A percentile compares a stretch with the other conserved stretches of the same genome.
Evolutionary conservation across 2,888 invertebrate species (phyloP).

Genomic region (Drosophila picticornis): DNA sequence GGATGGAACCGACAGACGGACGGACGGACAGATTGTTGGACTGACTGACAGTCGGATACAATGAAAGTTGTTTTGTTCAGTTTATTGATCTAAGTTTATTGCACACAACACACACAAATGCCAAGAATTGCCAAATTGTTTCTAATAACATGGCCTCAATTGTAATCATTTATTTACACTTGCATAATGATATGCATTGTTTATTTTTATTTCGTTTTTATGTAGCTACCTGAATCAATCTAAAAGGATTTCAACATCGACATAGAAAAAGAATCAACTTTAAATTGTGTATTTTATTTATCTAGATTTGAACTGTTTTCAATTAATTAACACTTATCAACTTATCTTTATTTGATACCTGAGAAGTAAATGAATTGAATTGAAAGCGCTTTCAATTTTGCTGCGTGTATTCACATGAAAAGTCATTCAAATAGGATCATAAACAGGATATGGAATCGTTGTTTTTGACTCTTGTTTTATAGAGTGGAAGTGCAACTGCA

Average conservation of each 20-base stretch:
- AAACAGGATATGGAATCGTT: slow-evolving; percentile 32
- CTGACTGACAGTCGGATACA: slow-evolving; percentile 40
- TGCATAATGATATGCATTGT: neutral
- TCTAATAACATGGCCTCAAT: slow-evolving; percentile 41
- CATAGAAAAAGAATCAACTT: too few species aligned
- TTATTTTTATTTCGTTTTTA: neutral
- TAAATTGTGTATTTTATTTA: neutral
- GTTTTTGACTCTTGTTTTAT: slow-evolving; percentile 14
- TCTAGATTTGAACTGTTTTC: neutral
- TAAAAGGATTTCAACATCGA: neutral
- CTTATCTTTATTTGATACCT: neutral
- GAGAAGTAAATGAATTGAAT: neutral
- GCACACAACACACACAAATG: slow-evolving; percentile 60
- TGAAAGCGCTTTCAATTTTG: neutral
- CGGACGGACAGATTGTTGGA: slow-evolving; percentile 19
- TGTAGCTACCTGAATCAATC: neutral
- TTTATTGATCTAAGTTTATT: slow-evolving; percentile 79
- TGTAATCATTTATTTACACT: slow-evolving; percentile 41
- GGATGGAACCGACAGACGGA: slow-evolving; percentile 12
- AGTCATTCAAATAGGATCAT: slow-evolving; percentile 27
- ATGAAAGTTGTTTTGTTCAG: slow-evolving; percentile 69
- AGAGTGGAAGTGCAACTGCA: slow-evolving; percentile 30
- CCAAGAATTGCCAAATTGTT: slow-evolving; percentile 44
- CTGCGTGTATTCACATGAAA: neutral
- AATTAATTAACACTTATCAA: neutral